phyloP scores from a whole-genome alignment of 2,888 invertebrate species.

The Oscheius sp. region DNA sequence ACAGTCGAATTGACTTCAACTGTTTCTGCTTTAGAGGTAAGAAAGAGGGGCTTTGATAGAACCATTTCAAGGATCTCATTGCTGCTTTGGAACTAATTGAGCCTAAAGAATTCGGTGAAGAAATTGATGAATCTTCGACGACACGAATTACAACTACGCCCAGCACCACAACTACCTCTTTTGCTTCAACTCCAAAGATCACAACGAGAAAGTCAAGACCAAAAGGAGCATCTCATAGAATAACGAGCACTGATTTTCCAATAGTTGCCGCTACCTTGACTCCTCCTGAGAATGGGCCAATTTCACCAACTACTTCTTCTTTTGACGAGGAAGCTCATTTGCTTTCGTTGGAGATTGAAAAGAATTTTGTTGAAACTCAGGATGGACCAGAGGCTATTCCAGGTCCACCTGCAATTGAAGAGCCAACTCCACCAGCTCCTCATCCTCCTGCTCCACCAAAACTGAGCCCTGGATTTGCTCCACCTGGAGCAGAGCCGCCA shows the following conservation, averaged over 20 bases:
- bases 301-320: background rate
- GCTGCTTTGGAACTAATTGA: slow-evolving; percentile 10
- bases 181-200: background rate
- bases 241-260: background rate
- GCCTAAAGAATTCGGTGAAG: background rate
- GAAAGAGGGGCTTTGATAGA: too few relatives aligned
- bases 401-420: too few relatives aligned
- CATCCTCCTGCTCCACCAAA: background rate
- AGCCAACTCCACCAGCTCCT: background rate
- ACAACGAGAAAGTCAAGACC: slow-evolving; percentile 1
- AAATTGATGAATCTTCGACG: background rate
- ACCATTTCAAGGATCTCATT: slow-evolving; percentile 10
- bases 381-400: background rate
- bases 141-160: background rate
- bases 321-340: background rate
- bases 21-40: slow-evolving; percentile 4
- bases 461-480: background rate
- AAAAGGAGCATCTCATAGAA: background rate
- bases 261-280: background rate
- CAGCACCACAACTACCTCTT: background rate
- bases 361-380: background rate
- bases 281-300: background rate
- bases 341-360: slow-evolving; percentile 17
- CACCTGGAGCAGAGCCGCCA: slow-evolving; percentile 19
- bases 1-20: background rate